Evolutionary conservation across 2,113 vertebrate species (phyloP).

Genomic region (Anarhynchus alexandrinus): DNA sequence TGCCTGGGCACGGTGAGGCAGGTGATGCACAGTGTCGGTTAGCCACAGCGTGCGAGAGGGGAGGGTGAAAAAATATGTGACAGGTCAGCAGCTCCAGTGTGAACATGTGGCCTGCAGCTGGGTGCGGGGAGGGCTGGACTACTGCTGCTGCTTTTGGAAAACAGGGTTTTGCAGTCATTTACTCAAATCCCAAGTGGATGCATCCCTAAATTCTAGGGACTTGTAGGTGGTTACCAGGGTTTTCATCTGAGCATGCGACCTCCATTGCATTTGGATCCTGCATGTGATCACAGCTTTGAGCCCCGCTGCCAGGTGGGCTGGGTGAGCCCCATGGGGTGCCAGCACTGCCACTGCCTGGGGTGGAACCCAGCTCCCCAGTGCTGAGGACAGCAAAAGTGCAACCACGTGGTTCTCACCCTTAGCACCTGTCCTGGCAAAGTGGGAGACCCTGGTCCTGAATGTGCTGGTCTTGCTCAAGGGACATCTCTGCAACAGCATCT

Average conservation of each 20-base stretch:
- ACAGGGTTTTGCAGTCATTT: background rate
- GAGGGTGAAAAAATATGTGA: accelerated
- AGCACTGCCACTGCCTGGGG: background rate
- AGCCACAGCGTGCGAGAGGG: background rate
- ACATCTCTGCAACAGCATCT: background rate
- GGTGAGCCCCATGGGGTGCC: accelerated
- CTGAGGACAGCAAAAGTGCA: background rate
- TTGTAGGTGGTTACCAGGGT: background rate
- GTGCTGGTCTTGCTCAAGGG: background rate
- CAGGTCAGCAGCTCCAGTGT: background rate
- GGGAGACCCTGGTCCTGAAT: background rate
- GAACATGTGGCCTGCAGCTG: accelerated
- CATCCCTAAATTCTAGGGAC: background rate
- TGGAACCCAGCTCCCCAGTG: background rate
- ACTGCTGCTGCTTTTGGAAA: background rate
- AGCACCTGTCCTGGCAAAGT: background rate
- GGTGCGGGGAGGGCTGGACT: background rate
- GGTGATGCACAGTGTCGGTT: accelerated
- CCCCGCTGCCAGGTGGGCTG: background rate
- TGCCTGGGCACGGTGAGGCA: accelerated
- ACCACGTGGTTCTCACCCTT: no score
- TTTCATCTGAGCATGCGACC: accelerated
- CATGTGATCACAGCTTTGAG: accelerated
- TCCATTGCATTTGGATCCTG: accelerated
- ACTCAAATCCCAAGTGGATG: background rate